A percentile compares a stretch with the other conserved stretches of the same genome.
phyloP scores from a whole-genome alignment of 2,113 vertebrate genomes.

The Montifringilla adamsi region DNA sequence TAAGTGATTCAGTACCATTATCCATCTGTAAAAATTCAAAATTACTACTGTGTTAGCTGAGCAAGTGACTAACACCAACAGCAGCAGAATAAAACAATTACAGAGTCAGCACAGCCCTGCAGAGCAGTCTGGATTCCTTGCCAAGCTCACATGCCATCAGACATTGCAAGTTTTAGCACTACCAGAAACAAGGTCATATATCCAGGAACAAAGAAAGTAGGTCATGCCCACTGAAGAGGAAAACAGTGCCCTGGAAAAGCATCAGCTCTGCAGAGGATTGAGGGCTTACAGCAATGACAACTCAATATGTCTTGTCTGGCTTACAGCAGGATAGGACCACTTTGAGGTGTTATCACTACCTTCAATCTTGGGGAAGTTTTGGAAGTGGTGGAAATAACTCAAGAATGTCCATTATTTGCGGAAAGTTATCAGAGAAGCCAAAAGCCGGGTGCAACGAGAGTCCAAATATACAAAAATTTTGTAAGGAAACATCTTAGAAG shows the following conservation, averaged over 20 bases:
- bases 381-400: neutral
- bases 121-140: neutral
- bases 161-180: neutral
- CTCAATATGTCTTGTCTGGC: neutral
- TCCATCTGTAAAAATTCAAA: neutral
- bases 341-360: neutral
- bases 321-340: neutral
- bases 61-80: neutral
- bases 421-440: neutral
- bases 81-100: neutral
- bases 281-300: neutral
- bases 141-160: neutral
- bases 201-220: conserved; percentile 29
- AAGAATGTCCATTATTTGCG: neutral
- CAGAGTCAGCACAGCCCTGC: neutral
- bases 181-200: neutral
- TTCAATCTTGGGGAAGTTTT: neutral
- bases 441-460: neutral
- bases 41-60: neutral
- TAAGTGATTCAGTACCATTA: neutral
- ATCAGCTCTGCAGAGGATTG: neutral
- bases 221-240: neutral
- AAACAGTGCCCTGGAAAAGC: neutral
- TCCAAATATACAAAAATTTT: neutral
- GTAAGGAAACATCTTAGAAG: neutral